Evolutionary conservation across 2,113 vertebrate genomes (phyloP).

Genomic region (Panthera leo): DNA sequence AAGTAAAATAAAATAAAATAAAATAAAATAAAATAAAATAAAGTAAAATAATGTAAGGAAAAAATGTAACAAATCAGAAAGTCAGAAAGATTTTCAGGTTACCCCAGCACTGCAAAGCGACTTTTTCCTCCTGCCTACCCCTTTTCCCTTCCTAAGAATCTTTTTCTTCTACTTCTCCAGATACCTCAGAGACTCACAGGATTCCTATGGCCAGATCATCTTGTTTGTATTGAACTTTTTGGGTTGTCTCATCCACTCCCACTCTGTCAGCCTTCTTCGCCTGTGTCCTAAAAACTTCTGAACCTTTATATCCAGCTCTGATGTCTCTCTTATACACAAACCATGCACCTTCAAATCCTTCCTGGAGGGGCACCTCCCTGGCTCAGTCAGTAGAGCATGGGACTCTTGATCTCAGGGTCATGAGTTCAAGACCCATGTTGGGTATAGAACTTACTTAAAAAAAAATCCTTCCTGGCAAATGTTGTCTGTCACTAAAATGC

Average conservation of each 20-base stretch:
- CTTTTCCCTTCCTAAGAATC: not conserved
- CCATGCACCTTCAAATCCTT: not conserved
- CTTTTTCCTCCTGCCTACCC: not conserved
- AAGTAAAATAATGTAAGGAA: not conserved
- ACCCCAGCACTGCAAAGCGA: not conserved
- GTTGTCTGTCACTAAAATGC: not conserved
- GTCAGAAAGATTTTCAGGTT: not conserved
- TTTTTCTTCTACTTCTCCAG: not conserved
- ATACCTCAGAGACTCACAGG: not conserved
- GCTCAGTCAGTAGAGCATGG: not conserved
- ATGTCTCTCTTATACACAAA: not conserved
- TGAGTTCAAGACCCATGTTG: not conserved
- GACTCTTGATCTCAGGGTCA: not conserved
- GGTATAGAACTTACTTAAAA: not conserved
- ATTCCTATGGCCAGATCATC: not conserved
- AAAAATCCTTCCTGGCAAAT: not conserved
- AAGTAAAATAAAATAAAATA: not conserved
- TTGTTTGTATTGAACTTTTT: no score
- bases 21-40: not conserved
- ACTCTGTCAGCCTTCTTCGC: not conserved
- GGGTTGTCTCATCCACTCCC: not conserved
- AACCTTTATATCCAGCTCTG: not conserved
- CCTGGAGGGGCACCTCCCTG: not conserved
- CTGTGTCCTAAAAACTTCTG: accelerated
- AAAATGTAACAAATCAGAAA: not conserved